Evolutionary conservation across 2,888 invertebrate genomes (phyloP), one percentile per base, ranked within the genome.

Genomic region (Drosophila buzzatii): DNA sequence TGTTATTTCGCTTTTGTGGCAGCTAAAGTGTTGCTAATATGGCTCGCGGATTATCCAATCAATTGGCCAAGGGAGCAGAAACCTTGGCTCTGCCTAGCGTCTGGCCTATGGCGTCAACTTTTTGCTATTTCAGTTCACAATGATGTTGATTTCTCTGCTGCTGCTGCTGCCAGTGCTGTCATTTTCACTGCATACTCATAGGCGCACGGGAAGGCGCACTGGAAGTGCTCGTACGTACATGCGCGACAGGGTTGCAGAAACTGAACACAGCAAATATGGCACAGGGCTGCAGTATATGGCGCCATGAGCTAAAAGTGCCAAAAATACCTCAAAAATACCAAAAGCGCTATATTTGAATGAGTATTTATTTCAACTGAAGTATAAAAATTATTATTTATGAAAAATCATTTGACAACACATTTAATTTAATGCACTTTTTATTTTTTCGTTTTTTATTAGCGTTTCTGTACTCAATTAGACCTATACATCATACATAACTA

Each of bases 401-500:
- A 18, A 20, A 57, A 42, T 56, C 33, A 37, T 39, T 57, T 12
- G 45, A 16, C 12, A 35, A 47, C 16, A 10, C 18, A 63, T 58
- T 78, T 49, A 70, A 67, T 81, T 81, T 79, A 89, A 89, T 86
- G 85, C 87, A 84, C 85, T 82, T 88, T 75, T 71, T 74, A 80
- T 85, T 74, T 81, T 84, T 81, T 87, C 80, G 47, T 55, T 73
- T 79, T 85, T 89, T 90, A 85, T 90, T 89, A 89, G 90, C 89
- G 74, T 84, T 84, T 88, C 76, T 79, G 80, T 90, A 88, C 79
- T 90, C 79, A 78, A 83, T 80, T 82, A 88, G 82, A 90, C 79
- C 82, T 87, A 87, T 89, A 86, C 90, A 82, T 90, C 86, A 76
- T 88, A 88, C 75, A 90, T 85, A 90, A 89, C 86, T 89, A 89